phyloP scores from a whole-genome alignment of 2,797 vertebrate species.

The Anguilla megastoma region DNA sequence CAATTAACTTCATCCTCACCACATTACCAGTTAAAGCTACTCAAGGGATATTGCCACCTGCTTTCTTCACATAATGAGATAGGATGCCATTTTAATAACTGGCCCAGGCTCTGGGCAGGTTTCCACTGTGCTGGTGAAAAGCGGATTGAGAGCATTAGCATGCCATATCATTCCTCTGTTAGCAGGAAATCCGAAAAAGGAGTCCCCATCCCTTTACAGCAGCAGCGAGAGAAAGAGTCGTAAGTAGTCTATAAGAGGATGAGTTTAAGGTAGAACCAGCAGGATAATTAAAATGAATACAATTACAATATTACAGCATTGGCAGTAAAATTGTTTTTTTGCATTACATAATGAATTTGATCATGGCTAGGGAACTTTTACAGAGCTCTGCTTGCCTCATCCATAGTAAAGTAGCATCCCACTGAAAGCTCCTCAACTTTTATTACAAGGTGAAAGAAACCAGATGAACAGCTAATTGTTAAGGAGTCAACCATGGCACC shows the following conservation, averaged over 20 bases:
- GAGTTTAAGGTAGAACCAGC: no score
- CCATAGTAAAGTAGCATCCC: neutral
- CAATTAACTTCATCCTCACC: constrained; percentile 3
- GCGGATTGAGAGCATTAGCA: neutral
- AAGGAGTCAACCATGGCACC: neutral
- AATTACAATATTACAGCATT: neutral
- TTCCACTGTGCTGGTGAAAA: neutral
- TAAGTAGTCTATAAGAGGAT: neutral
- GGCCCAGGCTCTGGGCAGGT: neutral
- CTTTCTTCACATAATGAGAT: constrained; percentile 3
- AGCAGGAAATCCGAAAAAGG: neutral
- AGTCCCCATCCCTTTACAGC: neutral
- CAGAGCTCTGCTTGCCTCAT: neutral
- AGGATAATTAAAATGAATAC: no score
- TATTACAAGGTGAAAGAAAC: constrained; percentile 13
- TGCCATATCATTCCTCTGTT: neutral
- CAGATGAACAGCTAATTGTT: constrained; percentile 12
- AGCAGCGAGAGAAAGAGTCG: neutral
- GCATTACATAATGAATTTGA: neutral
- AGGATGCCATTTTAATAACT: neutral
- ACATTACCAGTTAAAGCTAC: neutral
- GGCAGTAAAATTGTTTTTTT: neutral
- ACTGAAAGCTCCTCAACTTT: neutral
- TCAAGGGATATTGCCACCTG: neutral
- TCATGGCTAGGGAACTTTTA: neutral